Evolutionary conservation across 2,888 invertebrate species (phyloP).

Genomic region (Xiphydria camelus): DNA sequence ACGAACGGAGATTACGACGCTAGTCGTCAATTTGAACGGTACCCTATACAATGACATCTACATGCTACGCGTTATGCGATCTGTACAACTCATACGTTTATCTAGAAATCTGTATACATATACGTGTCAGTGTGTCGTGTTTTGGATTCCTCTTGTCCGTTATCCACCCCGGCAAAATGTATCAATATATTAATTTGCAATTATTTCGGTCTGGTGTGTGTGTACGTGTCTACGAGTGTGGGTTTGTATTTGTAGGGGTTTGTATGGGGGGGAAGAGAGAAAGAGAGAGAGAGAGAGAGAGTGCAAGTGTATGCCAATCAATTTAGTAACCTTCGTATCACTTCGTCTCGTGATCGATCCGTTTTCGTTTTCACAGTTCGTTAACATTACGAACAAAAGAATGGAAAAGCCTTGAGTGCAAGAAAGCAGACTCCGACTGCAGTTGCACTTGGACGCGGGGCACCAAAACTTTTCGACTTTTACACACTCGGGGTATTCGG

Average conservation of each 20-base stretch:
- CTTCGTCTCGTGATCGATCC: conserved; percentile 2
- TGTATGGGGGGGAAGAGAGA: background rate
- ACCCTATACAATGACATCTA: conserved; percentile 11
- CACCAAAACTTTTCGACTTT: conserved; percentile 7
- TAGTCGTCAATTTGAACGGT: conserved; percentile 5
- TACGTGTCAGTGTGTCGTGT: conserved; percentile 9
- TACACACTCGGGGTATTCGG: no score
- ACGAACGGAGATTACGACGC: conserved; percentile 10
- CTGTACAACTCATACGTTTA: conserved; percentile 14
- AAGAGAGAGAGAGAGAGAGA: conserved; percentile 14
- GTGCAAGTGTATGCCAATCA: conserved; percentile 15
- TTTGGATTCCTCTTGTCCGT: no score
- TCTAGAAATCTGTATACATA: background rate
- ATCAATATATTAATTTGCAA: conserved; percentile 44
- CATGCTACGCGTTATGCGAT: conserved; percentile 10
- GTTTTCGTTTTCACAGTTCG: no score
- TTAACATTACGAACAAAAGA: conserved; percentile 15
- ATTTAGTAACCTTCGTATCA: background rate
- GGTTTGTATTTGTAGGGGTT: no score
- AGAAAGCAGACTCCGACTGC: conserved; percentile 21
- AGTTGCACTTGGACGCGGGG: conserved; percentile 31
- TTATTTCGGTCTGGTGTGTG: conserved; percentile 36
- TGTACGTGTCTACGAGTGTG: conserved; percentile 23
- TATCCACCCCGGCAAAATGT: conserved; percentile 30
- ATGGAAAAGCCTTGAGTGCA: conserved; percentile 24